Base-by-base conservation (phyloP, 2,113 vertebrate genomes). In the Eurypyga helias region DNA sequence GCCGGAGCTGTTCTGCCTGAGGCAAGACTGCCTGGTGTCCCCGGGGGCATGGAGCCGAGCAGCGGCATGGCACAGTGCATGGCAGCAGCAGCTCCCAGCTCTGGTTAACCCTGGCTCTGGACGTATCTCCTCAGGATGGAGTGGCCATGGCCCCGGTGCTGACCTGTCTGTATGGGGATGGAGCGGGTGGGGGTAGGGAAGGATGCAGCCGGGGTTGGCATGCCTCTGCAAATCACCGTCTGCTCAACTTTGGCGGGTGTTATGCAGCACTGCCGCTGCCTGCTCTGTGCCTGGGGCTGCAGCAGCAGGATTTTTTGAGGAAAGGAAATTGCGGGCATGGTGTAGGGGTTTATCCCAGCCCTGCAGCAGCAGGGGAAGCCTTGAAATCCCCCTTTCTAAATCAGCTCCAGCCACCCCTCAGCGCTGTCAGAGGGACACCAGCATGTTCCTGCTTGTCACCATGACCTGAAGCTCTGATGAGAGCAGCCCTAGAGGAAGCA, bases 121-220 rank as follows among this genome's bases (percentile, higher is more conserved):
- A 29, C 7, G 7, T 8, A 0, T n/a, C 17, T 45, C 14, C 25
- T 3, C 1, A 19, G 11, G 36, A 5, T 9, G n/a, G 23, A 13
- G 13, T 29, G 45, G 36, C 1, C 1, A 21, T 31, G 43, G 33
- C 11, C 26, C 2, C 0, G 0, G 10, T 43, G 41, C 51, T 48
- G 26, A 46, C 41, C 41, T 0, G 1, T 29, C 65, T 4, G 0
- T 4, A 1, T 0, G 10, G 36, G 65, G n/a, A 17, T 20, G 36
- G n/a, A 52, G 23, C 0, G 3, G 15, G 41, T 17, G 20, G 48
- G 9, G 1, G 3, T 19, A 17, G 57, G 41, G 65, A 45, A 9
- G 34, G 77, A 38, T 13, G 54, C 18, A n/a, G 34, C 24, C 0
- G 0, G 64, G 25, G 25, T 23, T 5, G 20, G 5, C 3, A 2